Evolutionary conservation across 2,797 vertebrate species (phyloP).

Genomic region (Melanotaenia nigrans): DNA sequence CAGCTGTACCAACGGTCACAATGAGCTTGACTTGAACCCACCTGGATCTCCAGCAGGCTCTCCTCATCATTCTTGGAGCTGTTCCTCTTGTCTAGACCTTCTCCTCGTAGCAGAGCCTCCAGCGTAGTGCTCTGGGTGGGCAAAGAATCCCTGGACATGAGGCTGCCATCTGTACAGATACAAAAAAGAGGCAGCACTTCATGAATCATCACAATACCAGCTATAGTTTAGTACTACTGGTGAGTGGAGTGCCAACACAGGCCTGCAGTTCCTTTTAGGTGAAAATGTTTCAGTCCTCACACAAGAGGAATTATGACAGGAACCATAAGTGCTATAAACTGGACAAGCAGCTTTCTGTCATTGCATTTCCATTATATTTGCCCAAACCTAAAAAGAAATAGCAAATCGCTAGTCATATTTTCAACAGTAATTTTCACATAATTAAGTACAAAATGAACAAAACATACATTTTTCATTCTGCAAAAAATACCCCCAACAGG

Average conservation of each 20-base stretch:
- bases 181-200: conserved; percentile 9
- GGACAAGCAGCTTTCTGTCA: conserved; percentile 25
- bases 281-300: conserved; percentile 6
- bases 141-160: conserved; percentile 90
- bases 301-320: conserved; percentile 14
- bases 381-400: conserved; percentile 31
- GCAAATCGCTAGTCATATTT: conserved; percentile 25
- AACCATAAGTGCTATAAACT: conserved; percentile 28
- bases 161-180: conserved; percentile 85
- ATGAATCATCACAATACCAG: conserved; percentile 27
- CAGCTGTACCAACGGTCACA: not conserved
- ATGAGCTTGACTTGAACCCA: conserved; percentile 58
- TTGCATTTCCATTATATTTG: conserved; percentile 31
- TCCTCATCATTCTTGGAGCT: conserved; percentile 92
- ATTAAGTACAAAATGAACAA: not conserved
- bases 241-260: not conserved
- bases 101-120: conserved; percentile 94
- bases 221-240: not conserved
- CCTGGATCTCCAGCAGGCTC: conserved; percentile 95
- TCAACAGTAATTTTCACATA: conserved; percentile 28
- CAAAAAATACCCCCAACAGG: conserved; percentile 9
- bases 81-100: conserved; percentile 91
- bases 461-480: conserved; percentile 11
- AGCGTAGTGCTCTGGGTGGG: conserved; percentile 93
- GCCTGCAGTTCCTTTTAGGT: conserved; percentile 8